Conservation (phyloP, 2,797 vertebrate species). For the Phoxinus dragarum region DNA sequence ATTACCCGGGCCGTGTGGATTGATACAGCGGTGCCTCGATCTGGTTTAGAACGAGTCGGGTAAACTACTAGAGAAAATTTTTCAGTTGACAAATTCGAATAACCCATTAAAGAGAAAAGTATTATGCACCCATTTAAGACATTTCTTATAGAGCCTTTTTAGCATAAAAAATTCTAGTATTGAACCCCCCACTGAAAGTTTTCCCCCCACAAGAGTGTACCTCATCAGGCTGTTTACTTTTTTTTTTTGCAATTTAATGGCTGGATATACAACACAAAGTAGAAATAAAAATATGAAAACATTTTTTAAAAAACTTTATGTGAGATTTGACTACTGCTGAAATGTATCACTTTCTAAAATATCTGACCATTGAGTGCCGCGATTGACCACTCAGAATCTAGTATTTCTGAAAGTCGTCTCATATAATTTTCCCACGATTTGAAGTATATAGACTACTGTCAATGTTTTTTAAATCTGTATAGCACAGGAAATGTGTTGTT, state of each 20-base stretch:
- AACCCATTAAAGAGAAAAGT: background rate
- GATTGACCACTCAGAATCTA: background rate
- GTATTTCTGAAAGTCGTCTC: background rate
- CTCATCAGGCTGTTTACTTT: background rate
- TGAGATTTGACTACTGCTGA: background rate
- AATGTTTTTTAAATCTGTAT: background rate
- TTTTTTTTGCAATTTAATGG: background rate
- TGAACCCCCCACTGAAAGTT: background rate
- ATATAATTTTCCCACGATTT: background rate
- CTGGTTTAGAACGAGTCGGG: too few species aligned
- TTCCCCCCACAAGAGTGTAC: background rate
- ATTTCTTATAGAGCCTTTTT: background rate
- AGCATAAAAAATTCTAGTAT: background rate
- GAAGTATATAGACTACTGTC: background rate
- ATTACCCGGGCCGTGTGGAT: too few species aligned
- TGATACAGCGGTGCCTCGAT: too few species aligned
- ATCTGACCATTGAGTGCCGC: background rate
- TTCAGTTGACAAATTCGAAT: background rate
- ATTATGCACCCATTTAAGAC: background rate
- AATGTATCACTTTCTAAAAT: background rate
- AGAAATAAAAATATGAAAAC: background rate
- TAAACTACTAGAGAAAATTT: too few species aligned
- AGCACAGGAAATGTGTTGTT: constrained; percentile 59
- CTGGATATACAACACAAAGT: background rate
- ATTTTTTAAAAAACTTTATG: background rate